Base-by-base conservation (phyloP, 2,797 vertebrate genomes). In the Acanthornis magna region DNA sequence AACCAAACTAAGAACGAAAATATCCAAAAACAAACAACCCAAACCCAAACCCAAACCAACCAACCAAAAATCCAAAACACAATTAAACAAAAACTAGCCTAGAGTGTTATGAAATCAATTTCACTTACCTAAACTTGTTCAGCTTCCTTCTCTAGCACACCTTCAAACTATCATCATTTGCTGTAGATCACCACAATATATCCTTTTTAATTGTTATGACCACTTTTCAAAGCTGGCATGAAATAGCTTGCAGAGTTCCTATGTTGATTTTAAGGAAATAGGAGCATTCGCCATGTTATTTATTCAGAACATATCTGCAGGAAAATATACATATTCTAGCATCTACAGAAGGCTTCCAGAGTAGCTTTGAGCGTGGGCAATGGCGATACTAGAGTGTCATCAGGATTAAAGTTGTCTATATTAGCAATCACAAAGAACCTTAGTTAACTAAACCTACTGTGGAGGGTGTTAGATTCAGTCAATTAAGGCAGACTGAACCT, bases 211-310 rank as follows among this genome's bases (percentile, higher is more conserved):
- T 97, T 63, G 68, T 90, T 94, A 97, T 95, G 55, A 53, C 21
- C 47, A 89, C 62, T 91, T 95, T 79, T 96, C 89, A 97, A 97
- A 96, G 54, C 61, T 97, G 91, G 71, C 95, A 97, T 96, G 84
- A 96, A 97, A 97, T 93, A 97, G 30, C 82, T 94, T 94, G 71
- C 75, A 96, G 86, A 42, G 71, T 47, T 96, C 97, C 96, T 89
- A 94, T 79, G 88, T 74, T 96, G 89, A 96, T 96, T 96, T 97
- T 96, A 97, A 97, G 92, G 94, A 97, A 96, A 96, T 96, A 97
- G 83, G 92, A 96, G 63, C 91, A 95, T 60, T 85, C 63, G 43
- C 43, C 80, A 54, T 96, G 85, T 86, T 97, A 96, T 97, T 97
- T 97, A 96, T 97, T 97, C 85, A 82, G 72, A 94, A 48, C 27